phyloP scores from a whole-genome alignment of 2,113 vertebrate genomes.

The Malurus alboscapulatus region DNA sequence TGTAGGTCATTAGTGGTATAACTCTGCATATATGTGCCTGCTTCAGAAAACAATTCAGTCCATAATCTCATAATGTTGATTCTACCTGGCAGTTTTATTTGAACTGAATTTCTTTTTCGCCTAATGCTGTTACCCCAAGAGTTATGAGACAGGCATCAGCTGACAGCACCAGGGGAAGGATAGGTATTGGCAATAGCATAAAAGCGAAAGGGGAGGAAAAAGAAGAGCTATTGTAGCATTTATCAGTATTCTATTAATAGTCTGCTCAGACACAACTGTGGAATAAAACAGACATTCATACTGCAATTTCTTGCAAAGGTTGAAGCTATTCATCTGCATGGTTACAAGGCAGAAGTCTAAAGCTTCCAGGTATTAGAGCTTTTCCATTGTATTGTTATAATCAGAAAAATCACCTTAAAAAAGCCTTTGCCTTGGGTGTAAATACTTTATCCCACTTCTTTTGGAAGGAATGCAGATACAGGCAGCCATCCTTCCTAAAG shows the following conservation, averaged over 20 bases:
- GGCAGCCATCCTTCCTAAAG: background rate
- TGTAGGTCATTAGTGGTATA: constrained; percentile 10
- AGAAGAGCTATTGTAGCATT: constrained; percentile 54
- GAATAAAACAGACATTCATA: constrained; percentile 57
- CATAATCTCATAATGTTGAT: constrained; percentile 45
- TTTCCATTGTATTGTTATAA: background rate
- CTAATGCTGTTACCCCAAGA: constrained; percentile 61
- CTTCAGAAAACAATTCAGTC: constrained; percentile 3
- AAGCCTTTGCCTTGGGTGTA: background rate
- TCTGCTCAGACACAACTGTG: constrained; percentile 45
- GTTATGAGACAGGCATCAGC: constrained; percentile 62
- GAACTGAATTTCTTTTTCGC: constrained; percentile 68
- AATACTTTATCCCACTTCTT: background rate
- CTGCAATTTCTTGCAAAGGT: constrained; percentile 50
- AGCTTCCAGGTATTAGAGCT: background rate
- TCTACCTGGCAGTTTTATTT: constrained; percentile 72
- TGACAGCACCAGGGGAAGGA: constrained; percentile 58
- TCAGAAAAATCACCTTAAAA: background rate
- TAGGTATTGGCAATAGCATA: constrained; percentile 65
- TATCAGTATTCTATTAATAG: constrained; percentile 66
- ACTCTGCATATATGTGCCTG: constrained; percentile 7
- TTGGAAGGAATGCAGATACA: background rate
- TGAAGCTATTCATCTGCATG: constrained; percentile 53
- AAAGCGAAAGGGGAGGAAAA: constrained; percentile 57
- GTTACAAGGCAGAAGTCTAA: constrained; percentile 30